A percentile compares a stretch with the other conserved stretches of the same genome.
Conservation (phyloP, 2,888 invertebrate species). For the Poecilobothrus nobilitatus region DNA sequence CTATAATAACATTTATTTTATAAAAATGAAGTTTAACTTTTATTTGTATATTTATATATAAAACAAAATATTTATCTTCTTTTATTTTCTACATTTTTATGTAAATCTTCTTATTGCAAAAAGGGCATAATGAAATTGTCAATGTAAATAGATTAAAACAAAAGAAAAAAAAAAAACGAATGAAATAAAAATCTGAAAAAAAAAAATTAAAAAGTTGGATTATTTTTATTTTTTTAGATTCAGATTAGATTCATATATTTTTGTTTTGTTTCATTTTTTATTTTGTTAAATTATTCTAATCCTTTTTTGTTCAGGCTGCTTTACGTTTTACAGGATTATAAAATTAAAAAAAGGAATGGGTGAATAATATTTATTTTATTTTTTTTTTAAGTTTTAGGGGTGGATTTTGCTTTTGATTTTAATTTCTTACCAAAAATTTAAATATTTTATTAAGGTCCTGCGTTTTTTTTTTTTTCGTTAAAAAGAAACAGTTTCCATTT, state of each 20-base stretch:
- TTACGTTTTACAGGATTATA: not conserved
- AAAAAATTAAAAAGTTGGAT: not conserved
- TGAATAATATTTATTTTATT: not conserved
- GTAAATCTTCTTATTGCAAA: not conserved
- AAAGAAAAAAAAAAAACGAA: not conserved
- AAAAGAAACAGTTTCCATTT: not conserved
- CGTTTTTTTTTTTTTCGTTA: not conserved
- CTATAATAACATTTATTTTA: too few species aligned
- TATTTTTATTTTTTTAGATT: not conserved
- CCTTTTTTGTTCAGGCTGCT: not conserved
- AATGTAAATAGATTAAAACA: not conserved
- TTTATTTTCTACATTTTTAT: too few species aligned
- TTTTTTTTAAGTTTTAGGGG: not conserved
- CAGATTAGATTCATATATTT: too few species aligned
- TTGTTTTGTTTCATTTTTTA: too few species aligned
- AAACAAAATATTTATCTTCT: too few species aligned
- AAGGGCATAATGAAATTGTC: not conserved
- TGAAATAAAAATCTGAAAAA: not conserved
- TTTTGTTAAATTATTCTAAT: slow-evolving; percentile 2
- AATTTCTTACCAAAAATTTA: not conserved
- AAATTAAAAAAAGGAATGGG: not conserved
- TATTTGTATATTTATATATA: too few species aligned
- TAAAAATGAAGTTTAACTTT: too few species aligned
- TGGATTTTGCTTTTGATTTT: not conserved
- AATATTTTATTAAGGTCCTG: not conserved